Conservation (phyloP, 2,888 invertebrate species). For the Apantesis nais region DNA sequence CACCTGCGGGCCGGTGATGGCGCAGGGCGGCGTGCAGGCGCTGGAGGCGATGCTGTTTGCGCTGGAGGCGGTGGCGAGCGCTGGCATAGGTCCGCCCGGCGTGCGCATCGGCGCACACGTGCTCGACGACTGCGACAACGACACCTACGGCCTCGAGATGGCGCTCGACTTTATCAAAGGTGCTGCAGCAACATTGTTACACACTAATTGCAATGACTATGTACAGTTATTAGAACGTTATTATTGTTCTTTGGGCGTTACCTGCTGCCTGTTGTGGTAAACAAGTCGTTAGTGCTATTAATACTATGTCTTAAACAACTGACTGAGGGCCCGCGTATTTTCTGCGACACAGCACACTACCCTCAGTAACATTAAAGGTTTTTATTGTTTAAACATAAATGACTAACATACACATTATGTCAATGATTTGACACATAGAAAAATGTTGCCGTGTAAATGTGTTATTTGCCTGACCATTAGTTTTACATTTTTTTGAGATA, state of each 20-base stretch:
- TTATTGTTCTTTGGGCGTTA: not conserved
- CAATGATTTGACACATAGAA: too few species aligned
- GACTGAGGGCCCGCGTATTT: too few species aligned
- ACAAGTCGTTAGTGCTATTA: not conserved
- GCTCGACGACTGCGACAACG: conserved; percentile 96
- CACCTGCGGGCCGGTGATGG: conserved; percentile 95
- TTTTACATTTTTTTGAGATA: too few species aligned
- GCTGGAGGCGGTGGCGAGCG: conserved; percentile 89
- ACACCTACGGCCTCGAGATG: conserved; percentile 96
- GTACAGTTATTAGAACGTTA: too few species aligned
- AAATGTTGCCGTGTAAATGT: too few species aligned
- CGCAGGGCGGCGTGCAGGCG: conserved; percentile 94
- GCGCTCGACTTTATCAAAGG: conserved; percentile 97
- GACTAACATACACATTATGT: too few species aligned
- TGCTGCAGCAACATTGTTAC: conserved; percentile 54
- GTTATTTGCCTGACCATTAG: too few species aligned
- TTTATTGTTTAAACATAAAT: too few species aligned
- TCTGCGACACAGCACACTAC: too few species aligned
- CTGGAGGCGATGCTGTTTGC: conserved; percentile 96
- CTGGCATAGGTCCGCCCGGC: conserved; percentile 87
- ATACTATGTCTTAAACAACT: not conserved
- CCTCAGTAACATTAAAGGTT: too few species aligned
- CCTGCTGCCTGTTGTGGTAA: too few species aligned
- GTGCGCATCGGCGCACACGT: conserved; percentile 93
- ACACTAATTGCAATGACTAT: too few species aligned